Evolutionary conservation across 1,140 invertebrate genomes (phyloP).

Genomic region (Calliopsis andreniformis): DNA sequence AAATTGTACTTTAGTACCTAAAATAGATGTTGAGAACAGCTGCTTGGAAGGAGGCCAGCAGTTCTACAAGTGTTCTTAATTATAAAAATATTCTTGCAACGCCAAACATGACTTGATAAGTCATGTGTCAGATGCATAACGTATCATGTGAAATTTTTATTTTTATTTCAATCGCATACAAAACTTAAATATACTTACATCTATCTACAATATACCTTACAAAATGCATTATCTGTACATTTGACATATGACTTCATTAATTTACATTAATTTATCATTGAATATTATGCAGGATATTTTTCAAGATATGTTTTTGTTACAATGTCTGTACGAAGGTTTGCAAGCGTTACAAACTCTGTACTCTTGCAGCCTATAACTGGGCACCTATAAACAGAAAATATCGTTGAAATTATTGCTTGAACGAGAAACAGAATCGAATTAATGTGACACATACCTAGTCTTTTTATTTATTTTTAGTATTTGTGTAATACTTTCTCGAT

Average conservation of each 20-base stretch:
- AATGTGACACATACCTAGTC: constrained; percentile 71
- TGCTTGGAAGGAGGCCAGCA: neutral
- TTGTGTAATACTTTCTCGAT: constrained; percentile 76
- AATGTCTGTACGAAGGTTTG: constrained; percentile 65
- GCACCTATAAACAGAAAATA: constrained; percentile 68
- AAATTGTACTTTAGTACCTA: neutral
- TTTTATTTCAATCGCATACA: neutral
- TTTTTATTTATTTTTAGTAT: constrained; percentile 76
- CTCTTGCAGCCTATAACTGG: constrained; percentile 75
- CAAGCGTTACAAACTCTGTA: constrained; percentile 62
- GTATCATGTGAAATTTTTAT: neutral
- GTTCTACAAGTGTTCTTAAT: neutral
- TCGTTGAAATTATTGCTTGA: neutral
- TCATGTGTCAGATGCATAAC: neutral
- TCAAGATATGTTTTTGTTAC: constrained; percentile 66
- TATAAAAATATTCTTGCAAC: neutral
- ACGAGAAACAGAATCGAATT: neutral
- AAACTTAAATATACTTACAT: neutral
- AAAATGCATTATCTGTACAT: neutral
- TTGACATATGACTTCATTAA: too few relatives aligned
- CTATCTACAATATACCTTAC: neutral
- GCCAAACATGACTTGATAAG: neutral
- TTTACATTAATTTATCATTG: neutral
- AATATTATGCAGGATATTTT: constrained; percentile 46
- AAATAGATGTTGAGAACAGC: neutral